phyloP scores from a whole-genome alignment of 92 coral and sea anemone species.

The Paragorgia papillata region DNA sequence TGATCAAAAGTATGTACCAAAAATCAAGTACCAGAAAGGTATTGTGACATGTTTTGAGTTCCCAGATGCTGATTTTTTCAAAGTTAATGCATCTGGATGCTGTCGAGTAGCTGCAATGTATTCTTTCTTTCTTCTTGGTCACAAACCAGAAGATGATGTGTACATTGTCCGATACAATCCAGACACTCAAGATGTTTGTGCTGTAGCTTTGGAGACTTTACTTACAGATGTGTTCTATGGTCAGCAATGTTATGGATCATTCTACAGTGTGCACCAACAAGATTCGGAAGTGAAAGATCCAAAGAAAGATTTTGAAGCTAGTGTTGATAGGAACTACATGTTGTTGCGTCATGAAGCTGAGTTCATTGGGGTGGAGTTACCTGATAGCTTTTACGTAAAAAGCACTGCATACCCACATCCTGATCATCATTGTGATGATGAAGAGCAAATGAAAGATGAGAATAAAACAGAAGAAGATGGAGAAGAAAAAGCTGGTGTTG shows the following conservation, averaged over 20 bases:
- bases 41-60: slow-evolving; percentile 20
- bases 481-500: no score
- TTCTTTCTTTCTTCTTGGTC: slow-evolving; percentile 38
- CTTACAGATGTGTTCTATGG: slow-evolving; percentile 29
- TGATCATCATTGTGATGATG: no score
- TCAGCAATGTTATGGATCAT: slow-evolving; percentile 35
- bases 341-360: no score
- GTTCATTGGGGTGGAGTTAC: no score
- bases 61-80: slow-evolving; percentile 27
- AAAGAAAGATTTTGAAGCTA: no score
- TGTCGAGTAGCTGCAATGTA: slow-evolving; percentile 44
- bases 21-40: slow-evolving; percentile 15
- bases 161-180: slow-evolving; percentile 35
- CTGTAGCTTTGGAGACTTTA: slow-evolving; percentile 19
- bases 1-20: background rate
- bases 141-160: slow-evolving; percentile 29
- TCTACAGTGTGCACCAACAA: slow-evolving; percentile 35
- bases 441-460: no score
- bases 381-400: no score
- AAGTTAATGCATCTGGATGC: background rate
- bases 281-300: slow-evolving; percentile 14
- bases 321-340: no score
- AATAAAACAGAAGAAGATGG: no score
- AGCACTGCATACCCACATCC: no score
- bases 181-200: slow-evolving; percentile 36